Evolutionary conservation across 2,113 vertebrate genomes (phyloP), one percentile per base, ranked within the genome.

Genomic region (Cheirogaleus medius): DNA sequence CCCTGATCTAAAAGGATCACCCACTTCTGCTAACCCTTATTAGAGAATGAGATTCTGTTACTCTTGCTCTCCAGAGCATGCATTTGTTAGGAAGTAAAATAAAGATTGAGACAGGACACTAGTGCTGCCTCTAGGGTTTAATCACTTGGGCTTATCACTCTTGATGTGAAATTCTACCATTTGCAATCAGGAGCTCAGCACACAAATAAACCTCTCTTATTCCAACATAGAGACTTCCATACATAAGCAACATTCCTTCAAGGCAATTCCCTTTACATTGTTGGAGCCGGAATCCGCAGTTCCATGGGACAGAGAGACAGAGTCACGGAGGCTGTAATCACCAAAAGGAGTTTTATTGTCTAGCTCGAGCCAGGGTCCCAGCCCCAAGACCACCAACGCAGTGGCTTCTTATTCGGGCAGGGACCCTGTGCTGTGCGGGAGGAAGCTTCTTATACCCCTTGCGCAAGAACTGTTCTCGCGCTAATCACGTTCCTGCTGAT

Each of bases 91-190:
- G 32, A 87, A 80, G 49, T 74, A 47, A 91, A 94, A 80, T n/a
- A 76, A 83, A 76, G 60, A 49, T 49, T 42, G 78, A 90, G 89
- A 17, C 37, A 77, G 73, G 74, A 39, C 20, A 27, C 25, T 1
- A 52, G 52, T 17, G 13, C 44, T 44, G 20, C 56, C 47, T 81
- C 86, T 77, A 27, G 66, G 39, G 23, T 7, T 88, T 83, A 89
- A 58, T 92, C 68, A 83, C 34, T 42, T 39, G 32, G 39, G 34
- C 37, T 93, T 83, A 77, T 73, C 49, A 39, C 44, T 54, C 82
- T 85, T 54, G 29, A 88, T 87, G 6, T 76, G 88, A 90, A 91
- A 96, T 71, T 81, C 69, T 39, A 66, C 74, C 39, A 90, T 25
- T 90, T 87, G 71, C 68, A 23, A 93, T 81, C 80, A 87, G 49